Base-by-base conservation (phyloP, 2,797 vertebrate species). In the Mionectes olivaceus region DNA sequence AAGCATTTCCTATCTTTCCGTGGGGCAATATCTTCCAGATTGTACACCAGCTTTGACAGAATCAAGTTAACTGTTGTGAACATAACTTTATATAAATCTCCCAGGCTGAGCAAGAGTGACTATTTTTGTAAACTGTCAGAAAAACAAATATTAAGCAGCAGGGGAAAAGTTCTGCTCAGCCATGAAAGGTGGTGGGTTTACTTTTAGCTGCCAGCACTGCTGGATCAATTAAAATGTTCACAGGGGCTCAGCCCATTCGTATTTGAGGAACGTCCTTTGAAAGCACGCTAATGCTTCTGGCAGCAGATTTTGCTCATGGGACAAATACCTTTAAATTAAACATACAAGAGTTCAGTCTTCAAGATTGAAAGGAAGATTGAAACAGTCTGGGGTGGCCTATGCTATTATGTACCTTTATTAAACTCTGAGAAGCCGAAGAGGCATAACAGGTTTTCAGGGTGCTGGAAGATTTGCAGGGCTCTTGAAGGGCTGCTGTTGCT, bases 271-370 rank as follows among this genome's bases (percentile, higher is more conserved):
- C 0, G 0, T 67, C 30, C 52, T 93, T 88, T 90, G 47, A 88
- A 91, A 93, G 75, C 0, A 0, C 1, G 0, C 19, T 90, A 76
- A 64, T 71, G 81, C 69, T 79, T 92, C 90, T 76, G 83, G 85
- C 77, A 88, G 83, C 21, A 63, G 65, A 53, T 92, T 86, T 91
- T 88, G 43, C 89, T 75, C 64, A 16, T 50, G 77, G 74, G 79
- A 79, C 44, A 91, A 94, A 52, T 53, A 60, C n/a, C 52, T 88
- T 89, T 83, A 90, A 90, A 95, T 93, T 83, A 90, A 93, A 90
- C 28, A 53, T 61, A 69, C 3, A 53, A 35, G 55, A 79, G 35
- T 59, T 91, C 69, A 81, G 47, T 55, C 41, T 91, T 77, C 44
- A 79, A 86, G 67, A 96, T 2, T 87, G 73, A 92, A 89, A 74